Percentiles rank a stretch among this genome's conserved stretches.
phyloP scores from a whole-genome alignment of 2,113 vertebrate species.

The Mionectes macconnelli region DNA sequence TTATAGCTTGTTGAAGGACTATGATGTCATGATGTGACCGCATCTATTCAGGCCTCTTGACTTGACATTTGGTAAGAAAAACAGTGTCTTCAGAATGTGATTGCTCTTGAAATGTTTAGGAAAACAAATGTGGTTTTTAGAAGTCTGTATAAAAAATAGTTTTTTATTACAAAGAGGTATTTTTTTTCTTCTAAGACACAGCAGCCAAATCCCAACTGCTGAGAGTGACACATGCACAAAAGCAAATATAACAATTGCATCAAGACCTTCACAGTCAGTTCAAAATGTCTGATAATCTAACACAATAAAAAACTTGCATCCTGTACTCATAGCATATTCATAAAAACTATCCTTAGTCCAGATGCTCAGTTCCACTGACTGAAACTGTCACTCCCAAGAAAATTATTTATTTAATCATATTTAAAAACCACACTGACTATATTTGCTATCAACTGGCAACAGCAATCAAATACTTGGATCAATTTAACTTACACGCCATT shows the following conservation, averaged over 20 bases:
- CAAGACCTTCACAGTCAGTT: background rate
- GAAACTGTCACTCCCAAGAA: background rate
- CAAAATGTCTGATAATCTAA: background rate
- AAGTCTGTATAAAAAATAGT: background rate
- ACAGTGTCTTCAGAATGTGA: background rate
- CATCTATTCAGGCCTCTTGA: constrained; percentile 18
- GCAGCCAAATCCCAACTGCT: background rate
- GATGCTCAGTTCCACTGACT: background rate
- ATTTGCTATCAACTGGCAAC: background rate
- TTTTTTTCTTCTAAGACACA: background rate
- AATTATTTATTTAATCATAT: background rate
- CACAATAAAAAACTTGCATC: background rate
- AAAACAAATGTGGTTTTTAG: background rate
- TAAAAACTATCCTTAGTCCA: background rate
- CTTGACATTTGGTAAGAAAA: background rate
- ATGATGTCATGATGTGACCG: constrained; percentile 22
- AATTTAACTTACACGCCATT: background rate
- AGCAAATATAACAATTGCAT: background rate
- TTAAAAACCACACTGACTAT: background rate
- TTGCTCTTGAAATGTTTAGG: background rate
- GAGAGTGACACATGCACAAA: background rate
- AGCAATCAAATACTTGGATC: background rate
- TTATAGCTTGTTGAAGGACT: constrained; percentile 11
- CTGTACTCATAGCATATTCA: background rate
- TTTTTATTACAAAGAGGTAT: background rate